Percentiles rank a stretch among this genome's conserved stretches.
phyloP scores from a whole-genome alignment of 2,888 invertebrate species.

The Diogma glabrata region DNA sequence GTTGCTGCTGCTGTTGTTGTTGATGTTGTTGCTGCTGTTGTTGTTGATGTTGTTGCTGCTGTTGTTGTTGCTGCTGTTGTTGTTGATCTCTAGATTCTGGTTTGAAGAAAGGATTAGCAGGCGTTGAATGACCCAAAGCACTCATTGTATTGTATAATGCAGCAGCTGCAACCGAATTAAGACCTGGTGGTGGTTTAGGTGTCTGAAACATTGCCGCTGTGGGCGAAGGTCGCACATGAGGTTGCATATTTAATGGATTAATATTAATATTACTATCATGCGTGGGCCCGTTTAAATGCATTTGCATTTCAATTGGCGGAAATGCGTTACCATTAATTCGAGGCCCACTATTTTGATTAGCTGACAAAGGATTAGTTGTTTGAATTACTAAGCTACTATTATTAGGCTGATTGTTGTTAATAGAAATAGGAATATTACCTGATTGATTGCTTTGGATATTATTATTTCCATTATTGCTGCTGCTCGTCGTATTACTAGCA shows the following conservation, averaged over 20 bases:
- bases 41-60: too few species aligned
- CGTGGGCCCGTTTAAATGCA: slow-evolving; percentile 35
- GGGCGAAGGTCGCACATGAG: slow-evolving; percentile 57
- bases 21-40: too few species aligned
- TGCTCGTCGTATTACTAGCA: slow-evolving; percentile 20
- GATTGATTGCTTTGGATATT: slow-evolving; percentile 32
- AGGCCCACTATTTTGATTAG: slow-evolving; percentile 39
- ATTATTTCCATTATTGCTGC: slow-evolving; percentile 25
- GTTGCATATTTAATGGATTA: slow-evolving; percentile 45
- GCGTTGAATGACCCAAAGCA: slow-evolving; percentile 39
- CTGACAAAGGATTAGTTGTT: slow-evolving; percentile 18
- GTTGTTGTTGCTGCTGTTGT: too few species aligned
- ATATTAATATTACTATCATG: slow-evolving; percentile 39
- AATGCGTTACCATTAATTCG: slow-evolving; percentile 46
- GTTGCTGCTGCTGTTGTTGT: too few species aligned
- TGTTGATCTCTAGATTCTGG: slow-evolving; percentile 49
- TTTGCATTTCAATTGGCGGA: slow-evolving; percentile 40
- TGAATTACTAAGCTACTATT: slow-evolving; percentile 18
- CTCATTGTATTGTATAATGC: slow-evolving; percentile 55
- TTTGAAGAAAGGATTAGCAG: slow-evolving; percentile 43
- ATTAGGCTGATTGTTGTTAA: slow-evolving; percentile 23
- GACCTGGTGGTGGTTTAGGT: slow-evolving; percentile 62
- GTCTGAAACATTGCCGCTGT: slow-evolving; percentile 69
- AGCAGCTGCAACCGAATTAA: slow-evolving; percentile 43
- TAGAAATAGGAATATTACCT: slow-evolving; percentile 37